Evolutionary conservation across 2,113 vertebrate genomes (phyloP), one percentile per base, ranked within the genome.

Genomic region (Anser brachyrhynchus): DNA sequence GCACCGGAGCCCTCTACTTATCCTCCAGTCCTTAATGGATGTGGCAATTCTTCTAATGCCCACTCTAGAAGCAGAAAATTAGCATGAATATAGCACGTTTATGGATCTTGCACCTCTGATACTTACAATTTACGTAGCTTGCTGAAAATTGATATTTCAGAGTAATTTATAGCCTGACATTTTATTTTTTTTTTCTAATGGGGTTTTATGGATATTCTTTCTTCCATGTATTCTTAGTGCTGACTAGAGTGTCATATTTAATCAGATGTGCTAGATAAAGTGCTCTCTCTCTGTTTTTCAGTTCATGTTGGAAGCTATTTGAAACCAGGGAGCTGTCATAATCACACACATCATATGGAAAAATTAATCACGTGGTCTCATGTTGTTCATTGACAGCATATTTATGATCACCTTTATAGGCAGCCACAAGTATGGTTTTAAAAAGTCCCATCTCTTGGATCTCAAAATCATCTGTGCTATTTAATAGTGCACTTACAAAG

Each of bases 321-420:
- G 54, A 57, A 84, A 52, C 52, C 35, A 72, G 73, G 92, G 73
- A 91, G 69, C 75, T 95, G 82, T 93, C 91, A 84, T 49, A 93
- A 82, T 91, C 83, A 92, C 82, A 93, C 74, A 89, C 17, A 10
- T 91, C 89, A 86, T 51, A 82, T 9, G 76, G 79, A 85, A 65
- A 91, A 84, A 96, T 66, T 61, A 88, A 92, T 93, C 90, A 91
- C 22, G 13, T 90, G 86, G 46, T 58, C 74, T 87, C 3, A 1
- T 91, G 96, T 75, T 85, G 74, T 81, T 95, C 87, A 92, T 59
- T 74, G 87, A 11, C 89, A 61, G 46, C 71, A 85, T 79, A 89
- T 95, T 89, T 90, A 83, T 84, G 75, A 85, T 72, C 70, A 66
- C 78, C 89, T 80, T 85, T 85, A 74, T 91, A 92, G 57, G 46